A percentile compares a stretch with the other conserved stretches of the same genome.
Evolutionary conservation across 2,888 invertebrate genomes (phyloP).

Genomic region (Myathropa florea): DNA sequence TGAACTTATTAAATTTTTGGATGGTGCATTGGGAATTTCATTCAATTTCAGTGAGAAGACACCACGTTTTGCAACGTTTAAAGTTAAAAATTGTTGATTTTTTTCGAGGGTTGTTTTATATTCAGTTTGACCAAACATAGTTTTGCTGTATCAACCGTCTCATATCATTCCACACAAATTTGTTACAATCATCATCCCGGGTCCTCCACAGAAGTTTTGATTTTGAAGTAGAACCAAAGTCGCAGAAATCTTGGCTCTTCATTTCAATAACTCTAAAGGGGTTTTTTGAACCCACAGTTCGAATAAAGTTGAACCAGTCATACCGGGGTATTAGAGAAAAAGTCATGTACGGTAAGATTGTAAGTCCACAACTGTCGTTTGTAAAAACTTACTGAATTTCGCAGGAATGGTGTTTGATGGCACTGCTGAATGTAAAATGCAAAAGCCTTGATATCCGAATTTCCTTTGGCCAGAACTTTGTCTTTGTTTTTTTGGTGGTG

Average conservation of each 20-base stretch:
- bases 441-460: slow-evolving; percentile 3
- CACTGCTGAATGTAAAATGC: slow-evolving; percentile 71
- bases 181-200: slow-evolving; percentile 24
- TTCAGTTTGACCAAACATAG: neutral
- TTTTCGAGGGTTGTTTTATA: slow-evolving; percentile 11
- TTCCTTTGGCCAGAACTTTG: slow-evolving; percentile 38
- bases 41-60: no score
- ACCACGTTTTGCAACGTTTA: slow-evolving; percentile 24
- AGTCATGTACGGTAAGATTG: slow-evolving; percentile 69
- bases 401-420: slow-evolving; percentile 55
- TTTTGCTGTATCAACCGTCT: slow-evolving; percentile 21
- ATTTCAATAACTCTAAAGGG: slow-evolving; percentile 62
- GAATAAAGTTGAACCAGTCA: slow-evolving; percentile 53
- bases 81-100: neutral
- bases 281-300: slow-evolving; percentile 49
- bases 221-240: no score
- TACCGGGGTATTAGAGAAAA: slow-evolving; percentile 48
- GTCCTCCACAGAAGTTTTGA: slow-evolving; percentile 48
- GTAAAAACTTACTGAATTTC: slow-evolving; percentile 57
- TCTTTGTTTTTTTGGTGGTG: slow-evolving; percentile 57
- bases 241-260: slow-evolving; percentile 47
- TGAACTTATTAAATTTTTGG: no score
- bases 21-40: no score
- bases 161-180: slow-evolving; percentile 29
- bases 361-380: slow-evolving; percentile 70